phyloP scores from a whole-genome alignment of 2,888 invertebrate species.

The Machimus atricapillus region DNA sequence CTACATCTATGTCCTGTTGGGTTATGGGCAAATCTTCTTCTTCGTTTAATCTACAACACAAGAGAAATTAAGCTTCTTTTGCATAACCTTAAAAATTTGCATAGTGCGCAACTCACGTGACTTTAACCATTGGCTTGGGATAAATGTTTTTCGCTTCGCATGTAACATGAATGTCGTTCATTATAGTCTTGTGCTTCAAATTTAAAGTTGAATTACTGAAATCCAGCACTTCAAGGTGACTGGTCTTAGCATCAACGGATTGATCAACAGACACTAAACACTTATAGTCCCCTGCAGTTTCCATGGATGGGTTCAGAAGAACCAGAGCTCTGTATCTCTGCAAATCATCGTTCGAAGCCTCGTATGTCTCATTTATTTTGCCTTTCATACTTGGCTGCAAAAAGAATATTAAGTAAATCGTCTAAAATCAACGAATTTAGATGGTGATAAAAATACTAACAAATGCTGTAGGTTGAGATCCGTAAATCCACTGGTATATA shows the following conservation, averaged over 20 bases:
- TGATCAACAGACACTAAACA: conserved; percentile 66
- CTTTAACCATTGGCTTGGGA: conserved; percentile 48
- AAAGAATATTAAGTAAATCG: background rate
- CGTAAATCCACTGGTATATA: conserved; percentile 84
- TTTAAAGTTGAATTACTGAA: conserved; percentile 47
- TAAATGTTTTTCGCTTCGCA: conserved; percentile 49
- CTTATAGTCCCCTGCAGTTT: conserved; percentile 76
- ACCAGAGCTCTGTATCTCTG: conserved; percentile 75
- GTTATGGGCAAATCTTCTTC: background rate
- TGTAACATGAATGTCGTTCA: conserved; percentile 50
- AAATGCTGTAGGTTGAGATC: conserved; percentile 69
- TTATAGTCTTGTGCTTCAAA: conserved; percentile 46
- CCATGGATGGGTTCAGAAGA: conserved; percentile 72
- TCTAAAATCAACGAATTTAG: background rate
- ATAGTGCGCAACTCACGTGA: conserved; percentile 46
- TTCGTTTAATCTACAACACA: conserved; percentile 10
- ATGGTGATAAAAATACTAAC: conserved; percentile 45
- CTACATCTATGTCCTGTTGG: background rate
- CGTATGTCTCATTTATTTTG: conserved; percentile 70
- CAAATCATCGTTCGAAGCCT: conserved; percentile 71
- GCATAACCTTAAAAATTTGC: background rate
- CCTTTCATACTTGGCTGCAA: conserved; percentile 59
- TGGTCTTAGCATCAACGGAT: conserved; percentile 64
- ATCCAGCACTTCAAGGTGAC: conserved; percentile 49
- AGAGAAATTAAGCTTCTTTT: background rate